Evolutionary conservation across 2,797 vertebrate genomes (phyloP).

Genomic region (Pangasius mekongensis): DNA sequence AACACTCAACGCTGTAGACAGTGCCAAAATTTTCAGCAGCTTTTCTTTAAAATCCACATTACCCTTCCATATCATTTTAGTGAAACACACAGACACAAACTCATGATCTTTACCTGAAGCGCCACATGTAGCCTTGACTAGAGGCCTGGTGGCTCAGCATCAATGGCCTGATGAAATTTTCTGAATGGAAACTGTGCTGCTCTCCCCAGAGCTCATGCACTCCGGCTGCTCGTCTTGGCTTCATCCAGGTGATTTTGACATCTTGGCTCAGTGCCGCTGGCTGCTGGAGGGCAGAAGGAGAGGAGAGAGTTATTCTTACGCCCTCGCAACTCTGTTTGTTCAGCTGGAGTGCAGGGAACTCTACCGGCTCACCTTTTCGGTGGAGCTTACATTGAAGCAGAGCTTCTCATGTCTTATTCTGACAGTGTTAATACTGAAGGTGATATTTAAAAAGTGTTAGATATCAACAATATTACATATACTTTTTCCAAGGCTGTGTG

Average conservation of each 20-base stretch:
- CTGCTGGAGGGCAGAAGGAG: conserved; percentile 43
- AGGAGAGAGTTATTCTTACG: conserved; percentile 42
- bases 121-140: conserved; percentile 7
- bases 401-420: conserved; percentile 41
- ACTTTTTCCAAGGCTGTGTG: background rate
- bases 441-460: conserved; percentile 11
- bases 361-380: conserved; percentile 73
- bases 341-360: conserved; percentile 83
- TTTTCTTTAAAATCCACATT: background rate
- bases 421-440: conserved; percentile 60
- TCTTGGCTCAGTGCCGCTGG: conserved; percentile 57
- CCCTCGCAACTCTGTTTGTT: conserved; percentile 83
- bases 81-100: background rate
- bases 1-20: background rate
- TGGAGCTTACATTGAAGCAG: conserved; percentile 71
- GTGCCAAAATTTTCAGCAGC: conserved; percentile 25
- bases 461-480: conserved; percentile 4
- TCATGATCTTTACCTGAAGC: background rate
- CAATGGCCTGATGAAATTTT: conserved; percentile 45
- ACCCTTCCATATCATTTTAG: conserved; percentile 6
- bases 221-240: conserved; percentile 26
- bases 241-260: conserved; percentile 46
- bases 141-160: conserved; percentile 13
- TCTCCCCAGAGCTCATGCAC: conserved; percentile 31
- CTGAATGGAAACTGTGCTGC: conserved; percentile 34